A percentile compares a stretch with the other conserved stretches of the same genome.
Conservation (phyloP, 2,888 invertebrate genomes). For the Drosophila helvetica region DNA sequence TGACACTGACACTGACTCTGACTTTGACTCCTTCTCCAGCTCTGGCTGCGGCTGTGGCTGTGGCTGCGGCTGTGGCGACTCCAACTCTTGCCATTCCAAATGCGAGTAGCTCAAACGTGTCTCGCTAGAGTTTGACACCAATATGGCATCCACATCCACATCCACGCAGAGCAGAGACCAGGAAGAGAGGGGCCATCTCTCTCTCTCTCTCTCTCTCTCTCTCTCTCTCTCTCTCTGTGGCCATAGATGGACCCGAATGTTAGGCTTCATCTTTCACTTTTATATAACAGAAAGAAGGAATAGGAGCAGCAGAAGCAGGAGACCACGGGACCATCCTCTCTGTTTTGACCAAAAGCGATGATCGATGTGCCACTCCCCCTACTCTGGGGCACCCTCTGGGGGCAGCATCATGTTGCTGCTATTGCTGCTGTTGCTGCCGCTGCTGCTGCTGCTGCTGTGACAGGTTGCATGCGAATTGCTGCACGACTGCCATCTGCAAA, state of each 20-base stretch:
- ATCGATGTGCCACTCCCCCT: slow-evolving; percentile 62
- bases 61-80: slow-evolving; percentile 28
- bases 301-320: slow-evolving; percentile 21
- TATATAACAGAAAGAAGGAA: slow-evolving; percentile 40
- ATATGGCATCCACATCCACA: slow-evolving; percentile 45
- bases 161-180: slow-evolving; percentile 14
- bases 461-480: slow-evolving; percentile 75
- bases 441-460: slow-evolving; percentile 53
- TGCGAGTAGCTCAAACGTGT: slow-evolving; percentile 66
- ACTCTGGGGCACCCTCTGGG: not conserved
- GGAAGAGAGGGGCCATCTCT: not conserved
- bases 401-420: not conserved
- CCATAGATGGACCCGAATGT: slow-evolving; percentile 27
- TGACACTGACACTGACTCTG: slow-evolving; percentile 63
- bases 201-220: not conserved
- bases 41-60: slow-evolving; percentile 14
- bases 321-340: slow-evolving; percentile 44
- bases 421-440: slow-evolving; percentile 25
- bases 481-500: slow-evolving; percentile 73
- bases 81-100: slow-evolving; percentile 62
- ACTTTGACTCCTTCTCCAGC: not conserved
- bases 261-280: slow-evolving; percentile 64
- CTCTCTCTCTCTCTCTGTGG: not conserved
- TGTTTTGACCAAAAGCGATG: slow-evolving; percentile 47
- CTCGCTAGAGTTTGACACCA: slow-evolving; percentile 72